These are phyloP conservation scores for Petrocephalus microphthalmus DNA, from an alignment of 2,113 vertebrate genomes.

Conservation along the genomic window DNA sequence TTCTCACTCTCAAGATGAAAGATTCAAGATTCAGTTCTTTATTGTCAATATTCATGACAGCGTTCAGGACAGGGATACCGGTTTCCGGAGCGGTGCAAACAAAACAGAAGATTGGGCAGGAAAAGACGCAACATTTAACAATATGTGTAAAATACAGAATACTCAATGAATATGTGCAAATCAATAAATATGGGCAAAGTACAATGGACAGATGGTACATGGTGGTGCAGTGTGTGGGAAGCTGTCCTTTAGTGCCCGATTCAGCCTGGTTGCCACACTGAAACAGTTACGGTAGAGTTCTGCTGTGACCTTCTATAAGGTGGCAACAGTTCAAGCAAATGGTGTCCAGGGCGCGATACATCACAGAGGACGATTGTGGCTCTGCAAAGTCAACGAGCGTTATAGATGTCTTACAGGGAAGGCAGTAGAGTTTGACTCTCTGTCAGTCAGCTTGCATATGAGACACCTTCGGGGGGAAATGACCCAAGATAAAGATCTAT, in stretches of 20 bases:
- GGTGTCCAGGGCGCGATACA: background rate
- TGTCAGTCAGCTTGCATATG: background rate
- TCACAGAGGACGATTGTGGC: background rate
- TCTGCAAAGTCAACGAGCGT: background rate
- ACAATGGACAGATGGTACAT: background rate
- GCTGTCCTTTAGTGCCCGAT: background rate
- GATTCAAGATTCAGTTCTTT: background rate
- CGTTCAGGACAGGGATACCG: background rate
- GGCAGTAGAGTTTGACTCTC: background rate
- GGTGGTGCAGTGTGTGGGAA: background rate
- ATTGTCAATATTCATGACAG: background rate
- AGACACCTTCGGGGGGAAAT: background rate
- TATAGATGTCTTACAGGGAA: background rate
- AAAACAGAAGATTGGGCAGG: background rate
- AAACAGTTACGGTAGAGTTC: background rate
- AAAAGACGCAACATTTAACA: background rate
- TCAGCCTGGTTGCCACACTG: background rate
- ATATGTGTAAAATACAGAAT: background rate
- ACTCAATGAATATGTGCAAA: background rate
- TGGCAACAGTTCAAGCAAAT: background rate
- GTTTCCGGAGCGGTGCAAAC: background rate
- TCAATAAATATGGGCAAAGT: background rate
- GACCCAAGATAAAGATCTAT: background rate
- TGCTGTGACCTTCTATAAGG: background rate
- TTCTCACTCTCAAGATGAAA: background rate